These are phyloP conservation scores for Corella eumyota DNA, from an alignment of 23 tunicate genomes.

Conservation along the genomic window DNA sequence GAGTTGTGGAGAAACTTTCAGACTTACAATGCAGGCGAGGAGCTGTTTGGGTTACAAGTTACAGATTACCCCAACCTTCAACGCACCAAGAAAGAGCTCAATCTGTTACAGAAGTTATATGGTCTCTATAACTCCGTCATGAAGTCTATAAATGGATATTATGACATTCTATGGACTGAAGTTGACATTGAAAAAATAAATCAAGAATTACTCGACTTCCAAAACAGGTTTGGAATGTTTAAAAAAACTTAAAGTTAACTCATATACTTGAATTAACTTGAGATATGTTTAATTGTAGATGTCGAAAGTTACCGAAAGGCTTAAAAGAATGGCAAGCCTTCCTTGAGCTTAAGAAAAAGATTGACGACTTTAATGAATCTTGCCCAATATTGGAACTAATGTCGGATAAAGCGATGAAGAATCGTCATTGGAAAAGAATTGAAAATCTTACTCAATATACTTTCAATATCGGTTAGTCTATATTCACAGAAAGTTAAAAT, in stretches of 20 bases:
- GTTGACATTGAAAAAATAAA: constrained; percentile 98
- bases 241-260: too few relatives aligned
- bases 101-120: constrained; percentile 93
- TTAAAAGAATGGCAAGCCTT: constrained; percentile 97
- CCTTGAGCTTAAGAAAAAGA: constrained; percentile 74
- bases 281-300: too few relatives aligned
- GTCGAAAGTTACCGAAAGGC: constrained; percentile 97
- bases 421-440: constrained; percentile 95
- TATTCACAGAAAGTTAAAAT: not conserved
- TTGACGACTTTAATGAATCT: constrained; percentile 95
- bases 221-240: constrained; percentile 54
- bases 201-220: constrained; percentile 93
- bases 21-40: constrained; percentile 97
- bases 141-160: constrained; percentile 97
- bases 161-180: constrained; percentile 91
- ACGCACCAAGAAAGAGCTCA: constrained; percentile 83
- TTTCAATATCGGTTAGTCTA: constrained; percentile 72
- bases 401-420: constrained; percentile 94
- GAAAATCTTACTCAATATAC: constrained; percentile 54
- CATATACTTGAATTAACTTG: too few relatives aligned
- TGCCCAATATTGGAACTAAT: constrained; percentile 95
- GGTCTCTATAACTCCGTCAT: constrained; percentile 95
- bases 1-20: constrained; percentile 95
- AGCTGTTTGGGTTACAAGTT: constrained; percentile 88
- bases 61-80: constrained; percentile 88